Base-by-base conservation (phyloP, 2,888 invertebrate genomes). In the Caenorhabditis sp. region DNA sequence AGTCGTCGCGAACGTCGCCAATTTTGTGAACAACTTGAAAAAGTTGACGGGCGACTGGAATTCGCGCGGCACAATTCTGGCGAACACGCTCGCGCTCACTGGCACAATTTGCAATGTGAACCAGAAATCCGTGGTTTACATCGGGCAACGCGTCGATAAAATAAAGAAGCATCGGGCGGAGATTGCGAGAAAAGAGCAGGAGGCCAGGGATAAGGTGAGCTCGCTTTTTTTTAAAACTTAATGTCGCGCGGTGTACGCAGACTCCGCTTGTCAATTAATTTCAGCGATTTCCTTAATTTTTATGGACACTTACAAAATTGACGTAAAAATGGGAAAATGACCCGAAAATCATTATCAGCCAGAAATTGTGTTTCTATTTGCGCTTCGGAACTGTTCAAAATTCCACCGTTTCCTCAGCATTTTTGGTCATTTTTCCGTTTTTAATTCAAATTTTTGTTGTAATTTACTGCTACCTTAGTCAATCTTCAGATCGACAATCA, bases 401-500 rank as follows among this genome's bases (percentile, higher is more conserved):
- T n/a, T n/a, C n/a, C n/a, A n/a, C n/a, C n/a, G n/a, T n/a, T n/a
- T n/a, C n/a, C n/a, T n/a, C n/a, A n/a, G n/a, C n/a, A n/a, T n/a
- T n/a, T n/a, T n/a, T n/a, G n/a, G n/a, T n/a, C n/a, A n/a, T n/a
- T 32, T 32, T 32, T 9, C 5, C 9, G 32, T 32, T 32, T 32
- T 32, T 9, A 32, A 32, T 8, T 32, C 9, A 37, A 37, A 37
- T 7, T 7, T 37, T 37, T 37, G 30, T 30, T 6, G 37, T 37
- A 15, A 30, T 15, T 26, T 17, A n/a, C n/a, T n/a, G n/a, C n/a
- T n/a, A n/a, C n/a, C n/a, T n/a, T n/a, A n/a, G n/a, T n/a, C n/a
- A n/a, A n/a, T n/a, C 26, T 48, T 11, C 45, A 61, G 61, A 1
- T 50, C n/a, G 50, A 50, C 13, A 50, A 50, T 7, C 22, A 27